Conservation (phyloP, 2,888 invertebrate genomes). For the Heliconius sara region DNA sequence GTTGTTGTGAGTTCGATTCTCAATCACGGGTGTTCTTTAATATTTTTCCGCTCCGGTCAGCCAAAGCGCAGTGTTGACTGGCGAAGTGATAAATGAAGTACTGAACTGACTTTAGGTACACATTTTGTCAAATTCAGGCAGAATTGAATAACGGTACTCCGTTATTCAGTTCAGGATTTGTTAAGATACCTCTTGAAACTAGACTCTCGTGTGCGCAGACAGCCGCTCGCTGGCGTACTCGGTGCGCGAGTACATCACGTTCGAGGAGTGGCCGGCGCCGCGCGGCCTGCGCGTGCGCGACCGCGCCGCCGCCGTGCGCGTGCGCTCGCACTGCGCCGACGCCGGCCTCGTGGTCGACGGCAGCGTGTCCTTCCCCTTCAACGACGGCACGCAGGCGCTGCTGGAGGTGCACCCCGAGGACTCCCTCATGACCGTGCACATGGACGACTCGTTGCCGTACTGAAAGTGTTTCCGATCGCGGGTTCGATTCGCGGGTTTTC, state of each 20-base stretch:
- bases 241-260: constrained; percentile 96
- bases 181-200: no score
- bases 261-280: constrained; percentile 93
- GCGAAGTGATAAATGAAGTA: no score
- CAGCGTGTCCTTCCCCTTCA: constrained; percentile 95
- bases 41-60: no score
- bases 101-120: no score
- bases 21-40: no score
- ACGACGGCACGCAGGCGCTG: constrained; percentile 94
- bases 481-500: background rate
- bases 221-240: constrained; percentile 93
- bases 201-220: constrained; percentile 70
- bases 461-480: background rate
- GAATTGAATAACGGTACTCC: no score
- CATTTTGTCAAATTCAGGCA: no score
- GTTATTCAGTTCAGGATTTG: no score
- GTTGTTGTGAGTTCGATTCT: no score
- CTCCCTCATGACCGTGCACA: constrained; percentile 89
- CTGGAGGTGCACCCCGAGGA: constrained; percentile 94
- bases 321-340: constrained; percentile 91
- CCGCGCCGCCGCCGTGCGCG: constrained; percentile 88
- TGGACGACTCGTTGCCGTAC: constrained; percentile 71
- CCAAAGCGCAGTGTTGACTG: no score
- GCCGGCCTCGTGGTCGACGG: constrained; percentile 95
- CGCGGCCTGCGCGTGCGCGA: constrained; percentile 90